A percentile compares a stretch with the other conserved stretches of the same genome.
phyloP scores from a whole-genome alignment of 2,888 invertebrate species.

The Aleiodes leptofemur region DNA sequence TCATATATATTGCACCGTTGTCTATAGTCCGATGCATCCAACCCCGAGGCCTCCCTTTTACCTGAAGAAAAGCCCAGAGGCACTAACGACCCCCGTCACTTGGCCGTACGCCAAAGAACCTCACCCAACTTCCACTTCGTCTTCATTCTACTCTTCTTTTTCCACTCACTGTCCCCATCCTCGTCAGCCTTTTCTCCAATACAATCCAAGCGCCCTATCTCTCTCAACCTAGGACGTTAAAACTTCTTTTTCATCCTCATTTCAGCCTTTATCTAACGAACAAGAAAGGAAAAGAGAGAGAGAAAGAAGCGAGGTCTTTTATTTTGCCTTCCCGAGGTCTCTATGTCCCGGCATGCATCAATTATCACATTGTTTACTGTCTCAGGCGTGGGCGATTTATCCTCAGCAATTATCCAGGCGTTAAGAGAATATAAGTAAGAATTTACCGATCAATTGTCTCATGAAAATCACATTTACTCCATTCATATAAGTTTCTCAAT shows the following conservation, averaged over 20 bases:
- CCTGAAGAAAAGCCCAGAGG: slow-evolving; percentile 12
- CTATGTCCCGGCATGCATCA: slow-evolving; percentile 16
- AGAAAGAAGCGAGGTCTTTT: slow-evolving; percentile 7
- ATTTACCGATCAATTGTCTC: slow-evolving; percentile 4
- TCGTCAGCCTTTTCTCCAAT: not conserved
- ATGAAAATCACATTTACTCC: not conserved
- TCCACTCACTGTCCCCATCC: not conserved
- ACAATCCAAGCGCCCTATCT: not conserved
- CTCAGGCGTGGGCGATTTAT: slow-evolving; percentile 33
- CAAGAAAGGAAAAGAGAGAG: not conserved
- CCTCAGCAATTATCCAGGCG: slow-evolving; percentile 25
- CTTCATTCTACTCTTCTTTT: slow-evolving; percentile 6
- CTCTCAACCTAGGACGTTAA: slow-evolving; percentile 11
- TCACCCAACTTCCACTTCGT: slow-evolving; percentile 27
- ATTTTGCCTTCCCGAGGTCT: slow-evolving; percentile 1
- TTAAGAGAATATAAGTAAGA: slow-evolving; percentile 16
- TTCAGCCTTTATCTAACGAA: not conserved
- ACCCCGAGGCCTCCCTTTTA: too few relatives aligned
- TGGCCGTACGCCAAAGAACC: slow-evolving; percentile 6
- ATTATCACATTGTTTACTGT: slow-evolving; percentile 31
- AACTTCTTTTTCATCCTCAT: slow-evolving; percentile 15
- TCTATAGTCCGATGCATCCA: too few relatives aligned
- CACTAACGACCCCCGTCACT: slow-evolving; percentile 18
- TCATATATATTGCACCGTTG: too few relatives aligned
- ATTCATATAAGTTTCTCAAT: not conserved